Evolutionary conservation across 2,797 vertebrate species (phyloP), one percentile per base, ranked within the genome.

Genomic region (Chromobotia macracanthus): DNA sequence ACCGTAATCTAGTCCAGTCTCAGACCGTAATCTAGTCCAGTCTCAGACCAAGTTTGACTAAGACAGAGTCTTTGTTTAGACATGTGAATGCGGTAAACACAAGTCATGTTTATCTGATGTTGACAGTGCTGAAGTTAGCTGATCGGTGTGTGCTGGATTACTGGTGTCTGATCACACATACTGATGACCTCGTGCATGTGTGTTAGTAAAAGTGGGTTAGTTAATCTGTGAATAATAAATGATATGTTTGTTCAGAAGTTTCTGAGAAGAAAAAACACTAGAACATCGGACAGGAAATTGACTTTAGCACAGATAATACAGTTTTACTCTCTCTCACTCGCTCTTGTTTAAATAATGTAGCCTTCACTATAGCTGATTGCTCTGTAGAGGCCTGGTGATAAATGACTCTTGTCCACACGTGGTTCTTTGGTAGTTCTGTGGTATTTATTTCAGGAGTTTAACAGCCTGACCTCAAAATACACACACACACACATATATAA

Each of bases 81-180:
- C 31, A 31, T 69, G 21, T 58, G 44, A 48, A 44, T 64, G 71
- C 68, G 70, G 83, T 81, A 81, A 84, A 79, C 83, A 84, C 60
- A 55, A 61, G 51, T 69, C 67, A 81, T 81, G 75, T 78, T 79
- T 81, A 81, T 84, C 79, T 84, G 75, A 84, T 79, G 72, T 28
- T 81, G 82, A 84, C 75, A 63, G 67, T 41, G 38, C 72, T 81
- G 44, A 41, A 61, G 75, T 79, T 28, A 75, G 79, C 28, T 25
- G 67, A 80, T 74, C 21, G 50, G 25, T n/a, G n/a, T 68, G 19
- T 55, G 15, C 55, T 73, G 46, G 66, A 31, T 75, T n/a, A 66
- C 50, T 66, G 55, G 65, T 69, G 55, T 76, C 72, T 71, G 73
- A 79, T 83, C 79, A 31, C 72, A 12, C 53, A 23, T 35, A n/a